Percentiles rank a stretch among this genome's conserved stretches.
These are phyloP conservation scores for Xiphophorus hellerii DNA, from an alignment of 2,113 vertebrate species.

Conservation along the genomic window DNA sequence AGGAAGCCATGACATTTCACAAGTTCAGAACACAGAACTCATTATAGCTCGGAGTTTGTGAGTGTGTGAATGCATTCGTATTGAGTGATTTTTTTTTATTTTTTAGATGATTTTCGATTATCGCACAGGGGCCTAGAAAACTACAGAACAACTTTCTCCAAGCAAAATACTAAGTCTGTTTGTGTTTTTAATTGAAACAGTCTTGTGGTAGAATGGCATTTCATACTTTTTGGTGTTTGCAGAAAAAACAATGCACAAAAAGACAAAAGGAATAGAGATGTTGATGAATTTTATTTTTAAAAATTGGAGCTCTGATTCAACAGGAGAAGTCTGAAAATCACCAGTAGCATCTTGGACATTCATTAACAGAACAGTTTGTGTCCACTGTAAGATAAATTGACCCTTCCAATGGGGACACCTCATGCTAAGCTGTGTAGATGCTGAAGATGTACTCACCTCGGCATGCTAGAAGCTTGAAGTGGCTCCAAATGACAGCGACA, in stretches of 20 bases:
- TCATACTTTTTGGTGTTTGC: background rate
- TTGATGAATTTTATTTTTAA: no score
- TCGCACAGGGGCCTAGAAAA: slow-evolving; percentile 1
- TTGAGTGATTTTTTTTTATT: background rate
- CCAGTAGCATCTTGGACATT: background rate
- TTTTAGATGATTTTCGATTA: slow-evolving; percentile 4
- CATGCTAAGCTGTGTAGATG: no score
- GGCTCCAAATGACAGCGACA: no score
- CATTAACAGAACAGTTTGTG: no score
- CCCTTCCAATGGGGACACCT: no score
- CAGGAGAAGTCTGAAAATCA: background rate
- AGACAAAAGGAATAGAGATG: background rate
- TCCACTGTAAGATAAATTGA: no score
- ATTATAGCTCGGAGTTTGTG: background rate
- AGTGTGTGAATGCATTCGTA: background rate
- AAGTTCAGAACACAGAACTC: background rate
- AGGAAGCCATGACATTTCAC: slow-evolving; percentile 11
- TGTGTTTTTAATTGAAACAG: background rate
- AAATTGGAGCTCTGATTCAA: background rate
- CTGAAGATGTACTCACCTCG: no score
- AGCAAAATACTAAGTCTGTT: background rate
- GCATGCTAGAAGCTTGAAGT: no score
- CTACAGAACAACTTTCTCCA: background rate
- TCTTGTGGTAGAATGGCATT: background rate
- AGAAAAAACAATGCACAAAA: background rate